Evolutionary conservation across 64 coral and sea anemone species (phyloP).

Genomic region (Porites australiensis): DNA sequence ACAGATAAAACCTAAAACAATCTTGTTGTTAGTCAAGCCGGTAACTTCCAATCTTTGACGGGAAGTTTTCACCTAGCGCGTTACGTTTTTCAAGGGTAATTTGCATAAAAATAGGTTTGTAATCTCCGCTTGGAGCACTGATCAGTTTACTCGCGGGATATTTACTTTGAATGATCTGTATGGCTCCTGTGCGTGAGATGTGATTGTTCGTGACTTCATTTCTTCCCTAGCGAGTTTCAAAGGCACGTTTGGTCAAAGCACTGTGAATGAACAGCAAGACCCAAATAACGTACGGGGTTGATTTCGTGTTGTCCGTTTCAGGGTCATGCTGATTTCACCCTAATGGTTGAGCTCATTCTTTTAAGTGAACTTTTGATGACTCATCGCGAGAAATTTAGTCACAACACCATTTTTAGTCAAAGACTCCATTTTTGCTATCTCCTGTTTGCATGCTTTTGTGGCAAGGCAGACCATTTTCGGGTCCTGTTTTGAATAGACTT

Average conservation of each 20-base stretch:
- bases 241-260: neutral
- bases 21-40: neutral
- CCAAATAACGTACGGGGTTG: neutral
- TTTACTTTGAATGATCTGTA: conserved; percentile 16
- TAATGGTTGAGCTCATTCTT: conserved; percentile 3
- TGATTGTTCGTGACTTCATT: conserved; percentile 23
- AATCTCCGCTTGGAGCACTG: conserved; percentile 18
- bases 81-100: conserved; percentile 27
- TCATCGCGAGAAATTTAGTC: neutral
- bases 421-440: neutral
- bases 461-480: conserved; percentile 13
- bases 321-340: neutral
- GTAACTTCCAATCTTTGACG: neutral
- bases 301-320: conserved; percentile 20
- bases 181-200: conserved; percentile 40
- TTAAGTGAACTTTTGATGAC: neutral
- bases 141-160: conserved; percentile 42
- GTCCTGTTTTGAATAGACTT: neutral
- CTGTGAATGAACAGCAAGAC: conserved; percentile 1
- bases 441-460: neutral
- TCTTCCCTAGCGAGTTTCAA: neutral
- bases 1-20: neutral
- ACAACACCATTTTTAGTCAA: neutral
- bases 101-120: conserved; percentile 53
- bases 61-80: neutral